Conservation (phyloP, 2,888 invertebrate genomes). For the Tachina fera region DNA sequence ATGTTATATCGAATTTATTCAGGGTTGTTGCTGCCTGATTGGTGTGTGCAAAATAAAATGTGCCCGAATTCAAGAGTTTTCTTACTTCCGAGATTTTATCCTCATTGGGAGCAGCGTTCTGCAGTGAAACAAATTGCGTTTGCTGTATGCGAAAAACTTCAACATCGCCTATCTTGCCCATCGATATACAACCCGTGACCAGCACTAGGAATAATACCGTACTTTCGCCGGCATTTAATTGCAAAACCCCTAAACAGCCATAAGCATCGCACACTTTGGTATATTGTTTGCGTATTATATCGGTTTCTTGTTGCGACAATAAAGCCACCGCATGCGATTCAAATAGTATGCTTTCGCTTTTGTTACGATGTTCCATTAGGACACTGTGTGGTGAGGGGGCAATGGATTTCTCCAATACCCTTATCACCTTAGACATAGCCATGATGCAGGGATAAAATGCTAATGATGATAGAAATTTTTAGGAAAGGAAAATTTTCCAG, state of each 20-base stretch:
- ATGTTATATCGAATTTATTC: conserved; percentile 92
- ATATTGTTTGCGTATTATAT: conserved; percentile 94
- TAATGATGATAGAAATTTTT: too few relatives aligned
- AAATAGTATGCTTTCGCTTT: conserved; percentile 93
- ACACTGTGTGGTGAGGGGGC: conserved; percentile 95
- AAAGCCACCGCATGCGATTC: conserved; percentile 95
- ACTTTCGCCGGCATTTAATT: conserved; percentile 92
- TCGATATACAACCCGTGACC: conserved; percentile 97
- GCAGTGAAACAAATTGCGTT: conserved; percentile 94
- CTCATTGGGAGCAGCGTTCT: conserved; percentile 87
- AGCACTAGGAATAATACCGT: conserved; percentile 94
- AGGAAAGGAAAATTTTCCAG: not conserved
- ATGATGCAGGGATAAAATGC: conserved; percentile 83
- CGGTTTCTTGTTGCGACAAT: conserved; percentile 89
- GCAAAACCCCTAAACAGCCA: conserved; percentile 97
- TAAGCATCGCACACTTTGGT: conserved; percentile 96
- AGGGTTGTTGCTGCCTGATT: conserved; percentile 74
- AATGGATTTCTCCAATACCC: conserved; percentile 93
- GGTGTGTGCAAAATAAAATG: conserved; percentile 94
- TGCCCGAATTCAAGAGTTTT: conserved; percentile 98
- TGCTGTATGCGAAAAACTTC: conserved; percentile 98
- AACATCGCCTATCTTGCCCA: conserved; percentile 96
- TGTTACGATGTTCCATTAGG: conserved; percentile 93
- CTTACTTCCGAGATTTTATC: conserved; percentile 87
- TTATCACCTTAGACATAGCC: conserved; percentile 97